Conservation (phyloP, 2,888 invertebrate genomes). For the Perdita meconis region DNA sequence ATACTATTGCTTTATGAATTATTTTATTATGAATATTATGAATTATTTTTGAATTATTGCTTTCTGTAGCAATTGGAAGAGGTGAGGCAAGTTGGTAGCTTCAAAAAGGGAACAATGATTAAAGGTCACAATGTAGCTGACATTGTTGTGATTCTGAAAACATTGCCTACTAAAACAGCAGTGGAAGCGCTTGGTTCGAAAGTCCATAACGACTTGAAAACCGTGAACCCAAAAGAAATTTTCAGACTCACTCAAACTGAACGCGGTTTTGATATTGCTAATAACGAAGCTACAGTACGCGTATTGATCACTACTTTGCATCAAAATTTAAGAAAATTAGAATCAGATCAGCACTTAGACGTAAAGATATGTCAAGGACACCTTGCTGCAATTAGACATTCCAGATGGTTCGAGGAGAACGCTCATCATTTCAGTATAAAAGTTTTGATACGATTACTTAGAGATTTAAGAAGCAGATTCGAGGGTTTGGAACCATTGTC, state of each 20-base stretch:
- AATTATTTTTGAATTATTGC: no score
- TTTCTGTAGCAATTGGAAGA: conserved; percentile 95
- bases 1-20: background rate
- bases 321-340: conserved; percentile 96
- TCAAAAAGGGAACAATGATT: conserved; percentile 99
- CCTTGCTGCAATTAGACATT: conserved; percentile 96
- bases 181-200: conserved; percentile 96
- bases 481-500: conserved; percentile 95
- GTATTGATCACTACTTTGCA: conserved; percentile 97
- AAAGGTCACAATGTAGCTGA: conserved; percentile 98
- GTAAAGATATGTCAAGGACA: conserved; percentile 88
- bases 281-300: conserved; percentile 93
- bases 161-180: conserved; percentile 97
- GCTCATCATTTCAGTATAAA: conserved; percentile 98
- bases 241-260: conserved; percentile 87
- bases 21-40: no score
- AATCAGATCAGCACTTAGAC: conserved; percentile 92
- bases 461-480: conserved; percentile 95
- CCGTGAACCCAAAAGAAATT: conserved; percentile 87
- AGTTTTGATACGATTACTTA: conserved; percentile 95
- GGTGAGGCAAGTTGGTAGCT: conserved; percentile 98
- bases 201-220: conserved; percentile 93
- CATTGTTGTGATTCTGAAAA: conserved; percentile 98
- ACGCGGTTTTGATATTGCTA: conserved; percentile 95
- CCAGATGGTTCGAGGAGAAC: conserved; percentile 99